Percentiles rank a stretch among this genome's conserved stretches.
Evolutionary conservation across 2,797 vertebrate genomes (phyloP).

Genomic region (Chaetophractus vellerosus): DNA sequence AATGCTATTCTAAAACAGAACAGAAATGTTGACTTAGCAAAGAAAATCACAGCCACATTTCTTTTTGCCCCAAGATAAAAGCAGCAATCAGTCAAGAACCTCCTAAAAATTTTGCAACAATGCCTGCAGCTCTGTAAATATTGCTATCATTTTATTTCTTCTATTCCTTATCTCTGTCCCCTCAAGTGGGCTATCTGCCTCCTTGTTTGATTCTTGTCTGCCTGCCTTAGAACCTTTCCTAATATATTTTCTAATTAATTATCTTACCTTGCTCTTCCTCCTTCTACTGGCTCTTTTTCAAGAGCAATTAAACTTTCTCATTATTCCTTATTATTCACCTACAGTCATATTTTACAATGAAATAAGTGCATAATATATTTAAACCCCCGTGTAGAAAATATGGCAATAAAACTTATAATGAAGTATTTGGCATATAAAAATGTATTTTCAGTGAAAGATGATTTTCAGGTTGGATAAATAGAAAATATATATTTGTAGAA

Average conservation of each 20-base stretch:
- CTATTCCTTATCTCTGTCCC: neutral
- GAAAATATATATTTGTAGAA: neutral
- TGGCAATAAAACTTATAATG: neutral
- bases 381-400: too few relatives aligned
- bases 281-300: neutral
- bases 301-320: neutral
- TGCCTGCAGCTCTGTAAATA: neutral
- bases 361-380: too few relatives aligned
- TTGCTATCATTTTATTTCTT: neutral
- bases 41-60: neutral
- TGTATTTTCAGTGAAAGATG: neutral
- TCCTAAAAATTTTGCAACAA: neutral
- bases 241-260: neutral
- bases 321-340: neutral
- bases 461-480: neutral
- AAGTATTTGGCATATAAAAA: neutral
- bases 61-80: neutral
- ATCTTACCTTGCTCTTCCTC: neutral
- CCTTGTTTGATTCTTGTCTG: fast-evolving
- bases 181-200: fast-evolving
- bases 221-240: neutral
- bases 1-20: neutral
- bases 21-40: slow-evolving; percentile 11
- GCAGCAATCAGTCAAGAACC: neutral
- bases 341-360: neutral